Evolutionary conservation across 2,888 invertebrate genomes (phyloP), one percentile per base, ranked within the genome.

Genomic region (Portevinia maculata): DNA sequence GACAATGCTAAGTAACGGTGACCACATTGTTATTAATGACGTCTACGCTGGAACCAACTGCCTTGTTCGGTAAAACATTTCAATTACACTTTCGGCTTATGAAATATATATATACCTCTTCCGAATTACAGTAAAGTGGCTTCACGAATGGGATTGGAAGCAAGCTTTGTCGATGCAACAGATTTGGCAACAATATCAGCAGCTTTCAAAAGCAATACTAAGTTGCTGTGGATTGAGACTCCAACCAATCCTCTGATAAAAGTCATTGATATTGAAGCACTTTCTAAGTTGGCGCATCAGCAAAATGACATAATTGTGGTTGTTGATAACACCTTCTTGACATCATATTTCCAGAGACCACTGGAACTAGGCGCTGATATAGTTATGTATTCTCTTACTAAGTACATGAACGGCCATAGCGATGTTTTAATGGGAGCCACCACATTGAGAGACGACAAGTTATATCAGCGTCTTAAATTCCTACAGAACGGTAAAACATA

Each of bases 391-490:
- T 99, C 99, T 0, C 88, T 98, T 65, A 98, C 98, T 0, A 99
- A 99, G 91, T 99, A 99, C 89, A 96, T 99, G 94, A 99, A 99
- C 91, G 99, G 99, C 0, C 99, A 99, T 91, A 95, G 97, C 0
- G 99, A 99, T 91, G 96, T 98, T 17, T 94, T 99, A 5, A 99
- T 99, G 99, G 99, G 99, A 1, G 95, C 96, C 13, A 93, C 95
- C 6, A 92, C 96, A 32, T 93, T 95, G 2, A 97, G 94, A 86
- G 92, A 94, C 86, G 94, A 95, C 44, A 93, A 93, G 50, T 87
- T 98, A 2, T 94, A 94, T 81, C 91, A 94, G 9, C 93, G 93
- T 88, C 90, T 99, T 34, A 92, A 94, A 85, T 99, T 96, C 91
- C 91, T 97, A 79, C 98, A 98, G 92, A 97, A 97, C 89, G 94